phyloP scores from a whole-genome alignment of 35 echinoderm and acorn worm genomes.

The Chiridota heheva region DNA sequence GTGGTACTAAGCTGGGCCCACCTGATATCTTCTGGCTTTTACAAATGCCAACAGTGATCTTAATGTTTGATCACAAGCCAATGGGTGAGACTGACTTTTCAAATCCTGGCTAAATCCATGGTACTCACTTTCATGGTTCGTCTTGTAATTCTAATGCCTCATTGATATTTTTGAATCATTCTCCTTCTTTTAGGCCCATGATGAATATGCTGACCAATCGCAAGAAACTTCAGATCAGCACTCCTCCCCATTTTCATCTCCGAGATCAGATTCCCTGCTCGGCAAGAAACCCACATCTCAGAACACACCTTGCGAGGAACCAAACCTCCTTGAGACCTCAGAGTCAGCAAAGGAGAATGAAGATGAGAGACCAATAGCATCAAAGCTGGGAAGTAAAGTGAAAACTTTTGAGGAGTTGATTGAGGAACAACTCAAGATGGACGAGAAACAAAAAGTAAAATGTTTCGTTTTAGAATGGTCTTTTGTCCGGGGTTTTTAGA shows the following conservation, averaged over 20 bases:
- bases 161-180: too few relatives aligned
- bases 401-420: constrained; percentile 93
- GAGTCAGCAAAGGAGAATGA: not conserved
- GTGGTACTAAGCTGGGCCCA: too few relatives aligned
- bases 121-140: not conserved
- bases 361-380: constrained; percentile 60
- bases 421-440: constrained; percentile 67
- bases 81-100: not conserved
- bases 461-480: too few relatives aligned
- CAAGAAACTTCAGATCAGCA: not conserved
- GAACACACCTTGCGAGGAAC: not conserved
- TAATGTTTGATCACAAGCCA: not conserved
- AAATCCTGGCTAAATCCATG: not conserved
- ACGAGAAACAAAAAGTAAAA: not conserved
- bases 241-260: not conserved
- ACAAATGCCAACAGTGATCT: not conserved
- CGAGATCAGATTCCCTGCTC: not conserved
- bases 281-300: not conserved
- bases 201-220: not conserved
- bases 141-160: not conserved
- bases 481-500: too few relatives aligned
- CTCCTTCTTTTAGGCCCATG: not conserved
- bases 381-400: constrained; percentile 27
- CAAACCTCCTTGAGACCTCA: not conserved
- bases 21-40: too few relatives aligned